Conservation (phyloP, 2,888 invertebrate species). For the Protonemura montana region DNA sequence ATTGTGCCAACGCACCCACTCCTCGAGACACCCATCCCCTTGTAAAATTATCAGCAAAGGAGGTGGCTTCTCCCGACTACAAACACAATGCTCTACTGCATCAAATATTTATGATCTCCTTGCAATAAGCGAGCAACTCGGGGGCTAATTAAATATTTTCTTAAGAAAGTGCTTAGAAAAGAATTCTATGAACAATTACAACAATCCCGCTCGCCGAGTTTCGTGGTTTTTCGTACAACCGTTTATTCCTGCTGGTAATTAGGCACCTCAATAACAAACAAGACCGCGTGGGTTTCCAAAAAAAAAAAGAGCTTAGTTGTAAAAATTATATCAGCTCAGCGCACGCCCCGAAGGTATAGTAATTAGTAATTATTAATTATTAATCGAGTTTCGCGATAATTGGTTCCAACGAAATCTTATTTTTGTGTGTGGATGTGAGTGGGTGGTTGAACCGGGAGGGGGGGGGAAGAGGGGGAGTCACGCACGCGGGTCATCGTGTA, state of each 20-base stretch:
- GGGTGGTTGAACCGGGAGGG: neutral
- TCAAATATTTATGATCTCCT: neutral
- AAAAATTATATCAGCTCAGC: neutral
- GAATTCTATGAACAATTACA: conserved; percentile 20
- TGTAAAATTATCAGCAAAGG: too few relatives aligned
- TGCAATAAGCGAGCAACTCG: neutral
- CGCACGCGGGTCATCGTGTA: neutral
- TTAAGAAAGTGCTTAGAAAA: conserved; percentile 16
- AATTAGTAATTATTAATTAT: neutral
- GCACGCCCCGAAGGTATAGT: neutral
- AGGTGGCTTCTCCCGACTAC: too few relatives aligned
- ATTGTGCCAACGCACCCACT: too few relatives aligned
- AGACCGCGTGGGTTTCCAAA: neutral
- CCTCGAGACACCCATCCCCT: too few relatives aligned
- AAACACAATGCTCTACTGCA: neutral
- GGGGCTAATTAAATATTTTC: neutral
- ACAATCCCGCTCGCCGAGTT: neutral
- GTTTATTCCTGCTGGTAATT: neutral
- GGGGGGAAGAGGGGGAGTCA: too few relatives aligned
- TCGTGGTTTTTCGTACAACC: neutral
- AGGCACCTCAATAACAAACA: neutral
- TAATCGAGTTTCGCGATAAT: neutral
- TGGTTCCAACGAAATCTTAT: neutral
- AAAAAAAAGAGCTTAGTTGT: neutral
- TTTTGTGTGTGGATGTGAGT: neutral